Evolutionary conservation across 2,113 vertebrate species (phyloP), one percentile per base, ranked within the genome.

Genomic region (Sapajus apella): DNA sequence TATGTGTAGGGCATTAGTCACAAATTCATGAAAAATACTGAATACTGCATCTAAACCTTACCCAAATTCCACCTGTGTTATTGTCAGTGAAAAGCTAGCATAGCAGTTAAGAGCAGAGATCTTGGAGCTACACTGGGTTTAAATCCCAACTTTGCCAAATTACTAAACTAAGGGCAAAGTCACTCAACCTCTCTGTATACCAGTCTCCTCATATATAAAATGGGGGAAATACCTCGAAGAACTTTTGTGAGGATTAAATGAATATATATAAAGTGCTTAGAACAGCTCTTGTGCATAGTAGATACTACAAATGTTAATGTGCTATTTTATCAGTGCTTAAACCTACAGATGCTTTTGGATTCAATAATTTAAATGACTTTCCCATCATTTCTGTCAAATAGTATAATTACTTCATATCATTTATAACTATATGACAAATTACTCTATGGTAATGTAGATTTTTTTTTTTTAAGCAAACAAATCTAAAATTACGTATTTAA

Each of bases 341-440:
- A 75, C 8, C 47, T 73, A 73, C 20, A 89, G 37, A 72, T 89
- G 17, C 20, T 91, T 93, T 55, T 83, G 32, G 61, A 92, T 56
- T 45, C 47, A 93, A 7, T 86, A 58, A 91, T 87, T 83, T 94
- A 89, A 95, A 82, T 61, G 76, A 81, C 55, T 91, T 37, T 73
- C 47, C 47, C 52, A 30, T 37, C 55, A 70, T 87, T 90, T 90
- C 70, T 90, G 25, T 75, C 66, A 86, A 87, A 73, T 45, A 91
- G 47, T 56, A 52, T 37, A 89, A 91, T 90, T 76, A 88, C 11
- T 73, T 90, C 76, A 23, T 90, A 84, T 76, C 13, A 95, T 58
- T 81, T 93, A 77, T 43, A 93, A 55, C 50, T 89, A 61, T 14
- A 64, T 90, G 30, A 79, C 14, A 50, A 79, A 79, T 79, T 17